phyloP scores from a whole-genome alignment of 2,888 invertebrate genomes.

The Baronia brevicornis region DNA sequence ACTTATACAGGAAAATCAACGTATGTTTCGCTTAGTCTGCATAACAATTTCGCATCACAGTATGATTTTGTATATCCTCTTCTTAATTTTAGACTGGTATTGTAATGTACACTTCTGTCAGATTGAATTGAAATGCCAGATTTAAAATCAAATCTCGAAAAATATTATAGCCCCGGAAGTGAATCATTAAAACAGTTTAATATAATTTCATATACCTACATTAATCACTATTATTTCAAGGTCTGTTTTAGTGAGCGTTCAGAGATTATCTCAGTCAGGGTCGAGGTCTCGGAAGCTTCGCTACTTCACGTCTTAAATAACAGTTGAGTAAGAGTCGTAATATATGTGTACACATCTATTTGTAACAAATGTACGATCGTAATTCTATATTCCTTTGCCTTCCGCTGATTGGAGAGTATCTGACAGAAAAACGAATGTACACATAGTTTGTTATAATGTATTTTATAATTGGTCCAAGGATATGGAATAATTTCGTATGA shows the following conservation, averaged over 20 bases:
- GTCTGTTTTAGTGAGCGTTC: constrained; percentile 13
- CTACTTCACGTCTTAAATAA: constrained; percentile 1
- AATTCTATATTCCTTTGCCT: background rate
- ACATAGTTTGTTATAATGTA: no score
- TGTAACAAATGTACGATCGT: background rate
- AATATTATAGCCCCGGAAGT: constrained; percentile 1
- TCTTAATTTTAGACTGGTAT: no score
- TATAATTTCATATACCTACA: constrained; percentile 12
- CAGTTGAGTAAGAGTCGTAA: constrained; percentile 1
- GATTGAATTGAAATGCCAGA: background rate
- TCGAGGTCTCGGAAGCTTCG: constrained; percentile 10
- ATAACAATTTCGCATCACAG: no score
- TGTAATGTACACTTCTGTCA: background rate
- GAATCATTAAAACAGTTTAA: constrained; percentile 6
- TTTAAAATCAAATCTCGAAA: background rate
- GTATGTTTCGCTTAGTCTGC: no score
- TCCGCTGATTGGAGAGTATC: no score
- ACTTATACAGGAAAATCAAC: no score
- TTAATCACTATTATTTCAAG: constrained; percentile 13
- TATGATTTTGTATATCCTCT: no score
- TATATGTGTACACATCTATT: background rate
- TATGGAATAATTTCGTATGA: no score
- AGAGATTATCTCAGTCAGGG: constrained; percentile 8
- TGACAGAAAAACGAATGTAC: no score
- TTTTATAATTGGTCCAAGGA: no score